A percentile compares a stretch with the other conserved stretches of the same genome.
These are phyloP conservation scores for Nasonia oneida DNA, from an alignment of 2,888 invertebrate genomes.

Conservation along the genomic window DNA sequence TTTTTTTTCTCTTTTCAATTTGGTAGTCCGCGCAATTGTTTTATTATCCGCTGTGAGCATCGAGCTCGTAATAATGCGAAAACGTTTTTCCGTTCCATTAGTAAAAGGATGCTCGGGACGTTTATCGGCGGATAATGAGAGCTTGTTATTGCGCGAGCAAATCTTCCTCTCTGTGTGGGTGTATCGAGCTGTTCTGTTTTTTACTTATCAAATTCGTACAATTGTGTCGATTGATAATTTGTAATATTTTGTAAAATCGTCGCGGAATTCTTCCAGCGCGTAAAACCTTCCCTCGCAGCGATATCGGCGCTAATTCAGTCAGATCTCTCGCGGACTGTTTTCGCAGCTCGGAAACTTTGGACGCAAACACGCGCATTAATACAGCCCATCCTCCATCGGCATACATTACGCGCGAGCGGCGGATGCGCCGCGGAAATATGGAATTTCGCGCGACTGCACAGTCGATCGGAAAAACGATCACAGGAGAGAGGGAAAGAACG, in stretches of 20 bases:
- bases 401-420: constrained; percentile 4
- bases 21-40: background rate
- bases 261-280: background rate
- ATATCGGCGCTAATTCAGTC: constrained; percentile 17
- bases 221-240: too few relatives aligned
- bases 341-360: background rate
- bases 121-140: constrained; percentile 21
- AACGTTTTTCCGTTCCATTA: constrained; percentile 34
- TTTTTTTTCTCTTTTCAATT: background rate
- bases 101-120: background rate
- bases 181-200: too few relatives aligned
- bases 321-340: background rate
- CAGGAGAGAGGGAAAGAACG: background rate
- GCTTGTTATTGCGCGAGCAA: background rate
- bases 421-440: constrained; percentile 13
- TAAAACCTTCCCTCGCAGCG: background rate
- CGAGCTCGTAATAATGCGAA: constrained; percentile 1
- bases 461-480: constrained; percentile 22
- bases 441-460: constrained; percentile 18
- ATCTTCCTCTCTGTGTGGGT: background rate
- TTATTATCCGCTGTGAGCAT: constrained; percentile 4
- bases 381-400: background rate
- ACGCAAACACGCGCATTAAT: constrained; percentile 37
- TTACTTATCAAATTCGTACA: too few relatives aligned
- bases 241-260: background rate